Evolutionary conservation across 2,113 vertebrate species (phyloP).

Genomic region (Sebastes fasciatus): DNA sequence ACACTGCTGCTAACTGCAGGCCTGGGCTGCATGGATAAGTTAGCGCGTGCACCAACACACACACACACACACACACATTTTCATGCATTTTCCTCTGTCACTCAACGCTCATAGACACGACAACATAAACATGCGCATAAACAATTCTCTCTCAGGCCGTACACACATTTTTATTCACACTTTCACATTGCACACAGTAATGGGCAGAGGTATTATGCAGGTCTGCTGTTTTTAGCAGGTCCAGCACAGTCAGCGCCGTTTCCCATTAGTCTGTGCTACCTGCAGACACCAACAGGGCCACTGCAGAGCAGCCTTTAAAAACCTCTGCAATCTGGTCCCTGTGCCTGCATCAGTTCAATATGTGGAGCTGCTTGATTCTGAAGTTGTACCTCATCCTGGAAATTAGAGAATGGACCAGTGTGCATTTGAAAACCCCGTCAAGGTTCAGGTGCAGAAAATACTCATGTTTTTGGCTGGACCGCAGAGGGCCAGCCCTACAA

Average conservation of each 20-base stretch:
- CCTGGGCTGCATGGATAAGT: constrained; percentile 63
- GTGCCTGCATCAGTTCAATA: not conserved
- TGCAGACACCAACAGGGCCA: constrained; percentile 17
- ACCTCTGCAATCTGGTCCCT: not conserved
- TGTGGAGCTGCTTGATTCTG: not conserved
- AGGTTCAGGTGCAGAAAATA: not conserved
- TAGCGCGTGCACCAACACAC: not conserved
- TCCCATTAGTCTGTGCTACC: constrained; percentile 42
- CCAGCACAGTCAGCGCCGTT: constrained; percentile 38
- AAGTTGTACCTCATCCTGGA: not conserved
- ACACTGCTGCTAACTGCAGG: constrained; percentile 56
- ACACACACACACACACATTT: constrained; percentile 7
- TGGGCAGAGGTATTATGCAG: constrained; percentile 28
- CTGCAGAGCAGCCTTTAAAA: constrained; percentile 26
- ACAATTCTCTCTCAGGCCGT: not conserved
- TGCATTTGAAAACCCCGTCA: not conserved
- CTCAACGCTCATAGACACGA: constrained; percentile 8
- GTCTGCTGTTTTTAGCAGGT: constrained; percentile 28
- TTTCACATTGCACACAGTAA: constrained; percentile 5
- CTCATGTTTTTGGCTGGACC: not conserved
- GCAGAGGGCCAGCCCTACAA: too few relatives aligned
- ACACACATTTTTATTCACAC: constrained; percentile 27
- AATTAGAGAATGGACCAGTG: not conserved
- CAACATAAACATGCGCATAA: constrained; percentile 31
- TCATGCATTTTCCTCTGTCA: constrained; percentile 16